A percentile compares a stretch with the other conserved stretches of the same genome.
These are phyloP conservation scores for Berghia stephanieae DNA, from an alignment of 1,140 invertebrate species.

Conservation along the genomic window DNA sequence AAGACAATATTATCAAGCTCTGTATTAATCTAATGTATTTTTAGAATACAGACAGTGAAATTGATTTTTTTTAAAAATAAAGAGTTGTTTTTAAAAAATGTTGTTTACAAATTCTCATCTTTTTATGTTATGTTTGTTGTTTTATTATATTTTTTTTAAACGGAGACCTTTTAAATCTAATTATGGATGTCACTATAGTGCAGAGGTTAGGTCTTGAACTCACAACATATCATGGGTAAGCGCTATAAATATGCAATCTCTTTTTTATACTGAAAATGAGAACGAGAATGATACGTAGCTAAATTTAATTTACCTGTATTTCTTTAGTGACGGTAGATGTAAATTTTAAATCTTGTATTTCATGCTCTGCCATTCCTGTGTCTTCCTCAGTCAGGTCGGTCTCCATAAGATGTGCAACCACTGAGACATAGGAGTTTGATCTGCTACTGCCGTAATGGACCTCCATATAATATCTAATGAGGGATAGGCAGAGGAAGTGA, in stretches of 20 bases:
- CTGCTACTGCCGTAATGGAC: neutral
- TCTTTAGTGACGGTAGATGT: conserved; percentile 22
- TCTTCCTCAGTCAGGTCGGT: neutral
- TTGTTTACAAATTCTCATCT: too few species aligned
- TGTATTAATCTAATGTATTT: neutral
- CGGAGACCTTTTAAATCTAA: too few species aligned
- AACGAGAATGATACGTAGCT: neutral
- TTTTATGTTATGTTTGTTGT: too few species aligned
- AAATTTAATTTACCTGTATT: conserved; percentile 10
- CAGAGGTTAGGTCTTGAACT: too few species aligned
- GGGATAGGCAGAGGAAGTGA: too few species aligned
- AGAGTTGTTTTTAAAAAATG: too few species aligned
- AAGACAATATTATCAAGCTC: neutral
- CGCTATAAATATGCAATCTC: too few species aligned
- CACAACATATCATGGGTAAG: too few species aligned
- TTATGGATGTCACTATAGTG: too few species aligned
- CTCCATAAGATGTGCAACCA: conserved; percentile 16
- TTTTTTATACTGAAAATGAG: neutral
- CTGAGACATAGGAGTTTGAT: neutral
- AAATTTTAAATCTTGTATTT: conserved; percentile 31
- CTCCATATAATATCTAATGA: conserved; percentile 21
- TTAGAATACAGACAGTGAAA: neutral
- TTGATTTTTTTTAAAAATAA: neutral
- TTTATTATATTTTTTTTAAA: too few species aligned
- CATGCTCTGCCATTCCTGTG: conserved; percentile 15